Percentiles rank a stretch among this genome's conserved stretches.
Evolutionary conservation across 2,888 invertebrate genomes (phyloP).

Genomic region (Coelinius sp.): DNA sequence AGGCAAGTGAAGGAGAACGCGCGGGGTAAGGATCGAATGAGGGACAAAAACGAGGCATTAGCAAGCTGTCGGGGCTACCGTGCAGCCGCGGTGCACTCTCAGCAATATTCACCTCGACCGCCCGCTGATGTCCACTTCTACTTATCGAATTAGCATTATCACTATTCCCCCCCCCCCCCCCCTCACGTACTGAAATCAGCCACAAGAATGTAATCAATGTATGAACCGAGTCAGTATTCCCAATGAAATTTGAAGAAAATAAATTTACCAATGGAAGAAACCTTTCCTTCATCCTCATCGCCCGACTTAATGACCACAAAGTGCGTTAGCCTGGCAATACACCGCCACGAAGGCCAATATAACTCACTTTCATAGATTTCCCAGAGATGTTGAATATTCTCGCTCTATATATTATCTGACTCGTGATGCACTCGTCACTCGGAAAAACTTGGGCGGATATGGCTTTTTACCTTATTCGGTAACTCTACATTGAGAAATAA

Average conservation of each 20-base stretch:
- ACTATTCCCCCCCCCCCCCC: conserved; percentile 50
- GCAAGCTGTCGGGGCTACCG: conserved; percentile 60
- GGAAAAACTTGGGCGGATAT: conserved; percentile 2
- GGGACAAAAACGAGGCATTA: conserved; percentile 60
- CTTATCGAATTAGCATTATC: conserved; percentile 68
- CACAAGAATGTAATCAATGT: conserved; percentile 64
- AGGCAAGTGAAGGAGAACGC: conserved; percentile 28
- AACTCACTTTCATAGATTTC: conserved; percentile 21
- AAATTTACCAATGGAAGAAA: conserved; percentile 14
- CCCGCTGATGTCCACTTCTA: conserved; percentile 66
- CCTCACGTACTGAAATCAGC: conserved; percentile 29
- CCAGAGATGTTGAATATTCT: conserved; percentile 7
- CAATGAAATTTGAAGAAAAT: conserved; percentile 52
- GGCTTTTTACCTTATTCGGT: neutral
- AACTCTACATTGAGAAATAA: neutral
- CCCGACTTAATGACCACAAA: conserved; percentile 52
- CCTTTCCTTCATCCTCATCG: conserved; percentile 28
- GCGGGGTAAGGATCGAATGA: conserved; percentile 29
- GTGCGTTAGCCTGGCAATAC: conserved; percentile 16
- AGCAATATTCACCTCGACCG: conserved; percentile 52
- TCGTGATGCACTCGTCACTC: neutral
- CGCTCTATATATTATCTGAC: conserved; percentile 20
- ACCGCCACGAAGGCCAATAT: conserved; percentile 22
- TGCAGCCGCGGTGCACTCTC: conserved; percentile 18
- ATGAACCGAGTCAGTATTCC: conserved; percentile 45